phyloP scores from a whole-genome alignment of 2,797 vertebrate species.

The Acanthis flammea region DNA sequence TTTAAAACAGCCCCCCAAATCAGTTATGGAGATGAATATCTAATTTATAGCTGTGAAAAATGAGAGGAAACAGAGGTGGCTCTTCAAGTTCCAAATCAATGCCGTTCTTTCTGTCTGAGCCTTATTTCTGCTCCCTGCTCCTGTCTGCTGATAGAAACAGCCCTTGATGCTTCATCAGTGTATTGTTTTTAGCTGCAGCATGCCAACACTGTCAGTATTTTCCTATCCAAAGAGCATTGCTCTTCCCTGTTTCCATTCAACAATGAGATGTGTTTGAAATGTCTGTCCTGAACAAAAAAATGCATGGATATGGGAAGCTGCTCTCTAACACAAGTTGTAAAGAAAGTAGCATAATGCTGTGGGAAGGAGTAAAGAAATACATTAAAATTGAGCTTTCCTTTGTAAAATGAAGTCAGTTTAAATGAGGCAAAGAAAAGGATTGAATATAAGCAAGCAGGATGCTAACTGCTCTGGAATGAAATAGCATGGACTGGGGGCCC shows the following conservation, averaged over 20 bases:
- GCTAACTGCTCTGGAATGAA: neutral
- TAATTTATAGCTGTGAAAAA: neutral
- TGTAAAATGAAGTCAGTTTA: neutral
- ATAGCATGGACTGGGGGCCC: neutral
- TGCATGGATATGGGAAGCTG: accelerated
- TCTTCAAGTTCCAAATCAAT: neutral
- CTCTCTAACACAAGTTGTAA: neutral
- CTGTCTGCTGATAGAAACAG: neutral
- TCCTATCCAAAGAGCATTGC: neutral
- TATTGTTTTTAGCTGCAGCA: neutral
- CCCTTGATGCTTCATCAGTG: neutral
- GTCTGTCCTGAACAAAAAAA: neutral
- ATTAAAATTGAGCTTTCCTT: neutral
- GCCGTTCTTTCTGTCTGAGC: neutral
- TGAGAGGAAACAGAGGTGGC: neutral
- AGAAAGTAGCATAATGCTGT: neutral
- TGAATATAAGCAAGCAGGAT: neutral
- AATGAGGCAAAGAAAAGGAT: neutral
- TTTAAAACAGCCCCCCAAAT: neutral
- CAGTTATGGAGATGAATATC: neutral
- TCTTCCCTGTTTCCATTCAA: neutral
- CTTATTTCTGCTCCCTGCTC: neutral
- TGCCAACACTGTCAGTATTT: neutral
- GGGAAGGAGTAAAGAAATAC: neutral
- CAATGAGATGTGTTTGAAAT: neutral